Percentiles rank a stretch among this genome's conserved stretches.
phyloP scores from a whole-genome alignment of 2,797 vertebrate species.

The Mus caroli region DNA sequence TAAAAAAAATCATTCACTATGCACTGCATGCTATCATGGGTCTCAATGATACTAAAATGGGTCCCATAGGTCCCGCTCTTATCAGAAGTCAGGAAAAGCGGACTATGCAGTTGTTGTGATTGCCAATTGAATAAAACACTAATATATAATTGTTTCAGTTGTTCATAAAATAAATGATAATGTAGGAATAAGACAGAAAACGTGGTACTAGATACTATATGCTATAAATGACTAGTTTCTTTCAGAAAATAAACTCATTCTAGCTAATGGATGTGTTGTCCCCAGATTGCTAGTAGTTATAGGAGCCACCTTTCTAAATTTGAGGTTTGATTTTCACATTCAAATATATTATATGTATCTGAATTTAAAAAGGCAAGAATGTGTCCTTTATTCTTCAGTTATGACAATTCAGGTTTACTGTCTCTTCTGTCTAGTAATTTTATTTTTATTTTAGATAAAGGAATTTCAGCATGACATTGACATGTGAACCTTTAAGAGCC shows the following conservation, averaged over 20 bases:
- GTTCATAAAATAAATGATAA: conserved; percentile 25
- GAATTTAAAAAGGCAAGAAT: background rate
- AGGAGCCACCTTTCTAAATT: background rate
- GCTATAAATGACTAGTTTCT: background rate
- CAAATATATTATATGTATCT: too few relatives aligned
- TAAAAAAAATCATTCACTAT: background rate
- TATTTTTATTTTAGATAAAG: background rate
- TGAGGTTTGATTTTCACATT: background rate
- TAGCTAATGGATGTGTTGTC: background rate
- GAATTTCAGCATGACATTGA: background rate
- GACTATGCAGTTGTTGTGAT: background rate
- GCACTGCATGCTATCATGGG: background rate
- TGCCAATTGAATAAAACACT: conserved; percentile 40
- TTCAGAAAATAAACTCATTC: conserved; percentile 17
- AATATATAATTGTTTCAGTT: background rate
- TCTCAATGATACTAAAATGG: background rate
- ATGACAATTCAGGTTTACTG: background rate
- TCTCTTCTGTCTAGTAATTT: background rate
- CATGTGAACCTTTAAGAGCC: background rate
- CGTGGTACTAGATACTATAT: background rate
- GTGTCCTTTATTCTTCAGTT: background rate
- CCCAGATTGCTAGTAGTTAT: background rate
- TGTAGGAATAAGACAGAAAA: background rate
- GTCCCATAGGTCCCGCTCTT: background rate
- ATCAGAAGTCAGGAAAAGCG: background rate